phyloP scores from a whole-genome alignment of 2,113 vertebrate species.

The Rhombomys opimus region DNA sequence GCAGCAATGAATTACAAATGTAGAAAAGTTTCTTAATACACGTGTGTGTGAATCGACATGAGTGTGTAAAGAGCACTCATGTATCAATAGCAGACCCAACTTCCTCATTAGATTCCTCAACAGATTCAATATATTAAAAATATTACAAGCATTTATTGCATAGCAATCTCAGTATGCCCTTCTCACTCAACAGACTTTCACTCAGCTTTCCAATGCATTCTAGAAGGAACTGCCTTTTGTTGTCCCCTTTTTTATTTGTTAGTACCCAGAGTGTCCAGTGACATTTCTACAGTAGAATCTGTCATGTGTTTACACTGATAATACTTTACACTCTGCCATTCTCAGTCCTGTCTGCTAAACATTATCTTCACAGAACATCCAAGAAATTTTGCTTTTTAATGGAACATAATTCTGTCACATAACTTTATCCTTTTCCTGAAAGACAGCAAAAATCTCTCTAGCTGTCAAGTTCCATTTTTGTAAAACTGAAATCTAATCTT shows the following conservation, averaged over 20 bases:
- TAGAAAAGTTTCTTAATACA: background rate
- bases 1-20: background rate
- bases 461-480: background rate
- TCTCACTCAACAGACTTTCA: background rate
- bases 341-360: background rate
- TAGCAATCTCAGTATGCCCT: background rate
- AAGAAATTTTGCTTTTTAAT: background rate
- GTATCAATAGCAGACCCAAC: background rate
- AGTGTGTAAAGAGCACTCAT: background rate
- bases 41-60: background rate
- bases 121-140: background rate
- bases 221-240: background rate
- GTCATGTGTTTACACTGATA: background rate
- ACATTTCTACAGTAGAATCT: background rate
- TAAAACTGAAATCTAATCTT: background rate
- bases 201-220: background rate
- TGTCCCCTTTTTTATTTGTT: accelerated
- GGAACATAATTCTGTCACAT: background rate
- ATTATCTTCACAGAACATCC: background rate
- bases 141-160: background rate
- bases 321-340: background rate
- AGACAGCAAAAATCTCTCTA: background rate
- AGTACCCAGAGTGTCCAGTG: background rate
- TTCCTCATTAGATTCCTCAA: background rate
- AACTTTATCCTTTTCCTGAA: background rate